Evolutionary conservation across 2,888 invertebrate species (phyloP).

Genomic region (Lasius fuliginosus): DNA sequence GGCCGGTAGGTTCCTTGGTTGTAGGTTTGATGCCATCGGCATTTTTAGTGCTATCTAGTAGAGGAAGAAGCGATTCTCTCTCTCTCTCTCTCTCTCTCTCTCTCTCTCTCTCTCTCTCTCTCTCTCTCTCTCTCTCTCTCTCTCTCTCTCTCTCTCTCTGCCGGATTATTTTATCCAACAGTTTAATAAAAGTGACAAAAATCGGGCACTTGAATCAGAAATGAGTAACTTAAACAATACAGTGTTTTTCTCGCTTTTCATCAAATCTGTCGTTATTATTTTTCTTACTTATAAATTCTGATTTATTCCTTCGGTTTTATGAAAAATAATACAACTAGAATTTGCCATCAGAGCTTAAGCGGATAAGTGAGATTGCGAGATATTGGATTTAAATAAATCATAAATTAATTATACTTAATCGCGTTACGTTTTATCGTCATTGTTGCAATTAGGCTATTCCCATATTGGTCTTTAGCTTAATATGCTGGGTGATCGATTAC

Average conservation of each 20-base stretch:
- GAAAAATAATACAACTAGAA: not conserved
- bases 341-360: not conserved
- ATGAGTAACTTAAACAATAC: not conserved
- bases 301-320: not conserved
- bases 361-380: not conserved
- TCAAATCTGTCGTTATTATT: not conserved
- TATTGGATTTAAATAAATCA: not conserved
- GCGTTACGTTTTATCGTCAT: not conserved
- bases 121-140: too few species aligned
- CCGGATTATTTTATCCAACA: not conserved
- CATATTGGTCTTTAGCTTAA: constrained; percentile 22
- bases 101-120: too few species aligned
- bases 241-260: not conserved
- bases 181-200: not conserved
- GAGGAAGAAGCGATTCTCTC: not conserved
- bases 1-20: not conserved
- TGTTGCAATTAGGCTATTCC: not conserved
- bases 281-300: not conserved
- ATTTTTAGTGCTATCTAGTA: not conserved
- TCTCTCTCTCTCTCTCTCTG: not conserved
- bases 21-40: not conserved
- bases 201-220: not conserved
- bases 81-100: too few species aligned
- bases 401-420: constrained; percentile 11
- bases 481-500: constrained; percentile 32